Base-by-base conservation (phyloP, 1,140 invertebrate species). In the Tetragnatha versicolor region DNA sequence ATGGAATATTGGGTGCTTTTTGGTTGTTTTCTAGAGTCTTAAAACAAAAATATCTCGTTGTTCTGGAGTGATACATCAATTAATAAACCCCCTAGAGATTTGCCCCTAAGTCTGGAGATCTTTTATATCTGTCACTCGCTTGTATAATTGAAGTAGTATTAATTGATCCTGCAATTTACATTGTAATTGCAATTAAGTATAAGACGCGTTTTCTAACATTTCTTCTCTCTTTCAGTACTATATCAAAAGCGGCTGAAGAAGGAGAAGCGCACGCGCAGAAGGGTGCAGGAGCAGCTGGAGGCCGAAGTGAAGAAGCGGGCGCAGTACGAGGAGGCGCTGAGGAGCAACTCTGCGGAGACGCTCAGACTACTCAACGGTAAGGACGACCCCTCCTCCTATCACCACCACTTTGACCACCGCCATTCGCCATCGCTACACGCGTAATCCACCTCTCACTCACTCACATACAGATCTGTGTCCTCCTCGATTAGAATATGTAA, bases 221-320 rank as follows among this genome's bases (percentile, higher is more conserved):
- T 35, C 12, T 84, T 82, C 49, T 86, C 86, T 85, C 82, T 84
- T 91, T 89, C 89, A 95, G 94, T 93, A 78, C 87, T 93, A 80
- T 93, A 94, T 85, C 93, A 95, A 85, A 95, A 94, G 83, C 90
- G 94, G 51, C 88, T 95, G 85, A 91, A 93, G 87, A 93, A 93
- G 83, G 94, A 96, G 84, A 90, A 92, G 81, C 92, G 93, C 84
- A 90, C 91, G 35, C 90, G 94, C 81, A 91, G 92, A 83, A 90
- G 91, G 79, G 88, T 94, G 27, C 93, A 95, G 83, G 93, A 95
- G 80, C 93, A 95, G 82, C 85, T 95, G 73, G 93, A 94, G 70
- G 84, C 90, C 73, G 92, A 94, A 85, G 87, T 91, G 80, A 93
- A 93, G 84, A 89, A 91, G 85, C 89, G 92, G 83, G 88, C 89